These are phyloP conservation scores for Odontothrips loti DNA, from an alignment of 2,888 invertebrate genomes.

Conservation along the genomic window DNA sequence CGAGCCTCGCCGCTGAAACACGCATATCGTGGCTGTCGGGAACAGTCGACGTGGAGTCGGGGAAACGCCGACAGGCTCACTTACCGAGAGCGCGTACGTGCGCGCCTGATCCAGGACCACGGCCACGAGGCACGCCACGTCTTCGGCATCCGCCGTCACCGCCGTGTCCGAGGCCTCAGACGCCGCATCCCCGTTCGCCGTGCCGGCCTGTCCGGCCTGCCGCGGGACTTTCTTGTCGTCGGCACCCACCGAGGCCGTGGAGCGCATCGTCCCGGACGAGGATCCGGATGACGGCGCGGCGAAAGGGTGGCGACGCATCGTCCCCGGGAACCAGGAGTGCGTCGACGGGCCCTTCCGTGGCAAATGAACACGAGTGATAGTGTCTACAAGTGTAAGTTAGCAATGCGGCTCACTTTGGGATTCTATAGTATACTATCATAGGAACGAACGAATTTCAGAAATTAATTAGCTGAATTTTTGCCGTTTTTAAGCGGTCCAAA, in stretches of 20 bases:
- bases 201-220: not conserved
- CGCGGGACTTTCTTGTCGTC: slow-evolving; percentile 19
- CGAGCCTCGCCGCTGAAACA: slow-evolving; percentile 35
- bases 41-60: too few relatives aligned
- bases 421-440: too few relatives aligned
- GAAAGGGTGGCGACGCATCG: slow-evolving; percentile 39
- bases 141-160: slow-evolving; percentile 47
- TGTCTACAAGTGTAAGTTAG: too few relatives aligned
- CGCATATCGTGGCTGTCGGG: not conserved
- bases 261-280: slow-evolving; percentile 19
- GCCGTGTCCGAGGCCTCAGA: not conserved
- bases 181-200: slow-evolving; percentile 28
- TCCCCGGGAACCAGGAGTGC: slow-evolving; percentile 40
- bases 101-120: slow-evolving; percentile 62
- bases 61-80: slow-evolving; percentile 6
- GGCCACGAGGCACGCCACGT: slow-evolving; percentile 58
- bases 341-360: slow-evolving; percentile 37
- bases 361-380: too few relatives aligned
- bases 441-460: too few relatives aligned
- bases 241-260: slow-evolving; percentile 20
- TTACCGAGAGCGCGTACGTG: slow-evolving; percentile 47
- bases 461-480: too few relatives aligned
- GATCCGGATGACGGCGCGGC: not conserved
- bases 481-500: too few relatives aligned
- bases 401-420: too few relatives aligned